These are phyloP conservation scores for Phortica okadai DNA, from an alignment of 2,888 invertebrate species.

Conservation along the genomic window DNA sequence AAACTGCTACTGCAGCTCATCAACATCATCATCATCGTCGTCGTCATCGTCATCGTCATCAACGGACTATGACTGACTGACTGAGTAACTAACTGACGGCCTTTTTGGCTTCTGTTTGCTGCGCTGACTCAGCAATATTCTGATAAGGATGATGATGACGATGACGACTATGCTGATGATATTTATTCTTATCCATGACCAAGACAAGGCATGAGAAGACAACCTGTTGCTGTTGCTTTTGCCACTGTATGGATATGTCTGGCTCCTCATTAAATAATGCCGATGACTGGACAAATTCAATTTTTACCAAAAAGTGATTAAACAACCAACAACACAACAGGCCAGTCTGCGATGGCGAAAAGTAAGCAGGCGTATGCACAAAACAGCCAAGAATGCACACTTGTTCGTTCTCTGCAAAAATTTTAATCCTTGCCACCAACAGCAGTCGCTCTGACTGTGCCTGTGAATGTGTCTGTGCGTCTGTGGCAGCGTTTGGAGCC, in stretches of 20 bases:
- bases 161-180: constrained; percentile 50
- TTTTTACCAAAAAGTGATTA: constrained; percentile 61
- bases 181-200: constrained; percentile 43
- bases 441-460: constrained; percentile 52
- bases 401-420: too few species aligned
- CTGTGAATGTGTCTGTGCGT: constrained; percentile 41
- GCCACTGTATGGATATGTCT: constrained; percentile 30
- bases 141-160: constrained; percentile 19
- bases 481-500: constrained; percentile 36
- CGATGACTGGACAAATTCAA: constrained; percentile 73
- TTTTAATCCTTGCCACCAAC: constrained; percentile 60
- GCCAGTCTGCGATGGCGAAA: background rate
- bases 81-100: constrained; percentile 47
- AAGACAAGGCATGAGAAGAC: background rate
- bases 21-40: too few species aligned
- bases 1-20: background rate
- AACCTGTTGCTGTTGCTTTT: constrained; percentile 54
- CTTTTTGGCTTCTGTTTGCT: constrained; percentile 67
- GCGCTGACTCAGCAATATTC: constrained; percentile 63
- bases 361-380: background rate
- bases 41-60: constrained; percentile 25
- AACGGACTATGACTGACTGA: constrained; percentile 56
- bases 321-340: constrained; percentile 48
- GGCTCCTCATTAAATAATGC: constrained; percentile 71
- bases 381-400: background rate